Conservation (phyloP, 2,797 vertebrate species). For the Salmo trutta region DNA sequence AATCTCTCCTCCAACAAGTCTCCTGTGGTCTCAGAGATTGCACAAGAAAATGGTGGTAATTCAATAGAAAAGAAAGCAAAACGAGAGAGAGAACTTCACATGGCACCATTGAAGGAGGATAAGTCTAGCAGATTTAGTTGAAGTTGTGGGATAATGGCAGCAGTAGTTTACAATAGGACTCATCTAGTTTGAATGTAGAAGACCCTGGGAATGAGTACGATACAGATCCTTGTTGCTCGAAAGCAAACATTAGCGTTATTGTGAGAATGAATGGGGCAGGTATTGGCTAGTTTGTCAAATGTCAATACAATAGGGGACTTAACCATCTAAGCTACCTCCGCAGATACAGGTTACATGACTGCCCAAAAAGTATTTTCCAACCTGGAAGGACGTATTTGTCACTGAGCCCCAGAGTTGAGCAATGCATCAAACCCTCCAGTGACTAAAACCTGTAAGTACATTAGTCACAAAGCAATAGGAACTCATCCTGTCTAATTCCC, state of each 20-base stretch:
- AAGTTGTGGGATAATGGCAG: not conserved
- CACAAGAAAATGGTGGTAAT: constrained; percentile 55
- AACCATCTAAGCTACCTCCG: too few relatives aligned
- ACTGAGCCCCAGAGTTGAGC: constrained; percentile 49
- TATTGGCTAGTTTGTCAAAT: too few relatives aligned
- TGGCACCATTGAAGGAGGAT: constrained; percentile 29
- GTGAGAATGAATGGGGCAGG: too few relatives aligned
- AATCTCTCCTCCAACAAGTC: constrained; percentile 48
- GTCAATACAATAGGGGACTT: too few relatives aligned
- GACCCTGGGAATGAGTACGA: too few relatives aligned
- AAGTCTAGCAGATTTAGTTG: constrained; percentile 52
- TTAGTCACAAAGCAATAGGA: constrained; percentile 55
- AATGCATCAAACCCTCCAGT: constrained; percentile 48
- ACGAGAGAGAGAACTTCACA: too few relatives aligned
- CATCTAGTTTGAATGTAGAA: constrained; percentile 1
- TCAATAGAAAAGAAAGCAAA: too few relatives aligned
- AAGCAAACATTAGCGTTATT: too few relatives aligned
- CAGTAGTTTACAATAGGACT: not conserved
- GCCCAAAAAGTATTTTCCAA: too few relatives aligned
- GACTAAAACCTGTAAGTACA: constrained; percentile 58
- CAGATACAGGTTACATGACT: too few relatives aligned
- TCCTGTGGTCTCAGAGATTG: constrained; percentile 72
- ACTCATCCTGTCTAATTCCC: constrained; percentile 37
- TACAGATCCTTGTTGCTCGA: too few relatives aligned
- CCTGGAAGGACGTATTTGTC: not conserved